Percentiles rank a stretch among this genome's conserved stretches.
These are phyloP conservation scores for Chauna torquata DNA, from an alignment of 2,113 vertebrate species.

Conservation along the genomic window DNA sequence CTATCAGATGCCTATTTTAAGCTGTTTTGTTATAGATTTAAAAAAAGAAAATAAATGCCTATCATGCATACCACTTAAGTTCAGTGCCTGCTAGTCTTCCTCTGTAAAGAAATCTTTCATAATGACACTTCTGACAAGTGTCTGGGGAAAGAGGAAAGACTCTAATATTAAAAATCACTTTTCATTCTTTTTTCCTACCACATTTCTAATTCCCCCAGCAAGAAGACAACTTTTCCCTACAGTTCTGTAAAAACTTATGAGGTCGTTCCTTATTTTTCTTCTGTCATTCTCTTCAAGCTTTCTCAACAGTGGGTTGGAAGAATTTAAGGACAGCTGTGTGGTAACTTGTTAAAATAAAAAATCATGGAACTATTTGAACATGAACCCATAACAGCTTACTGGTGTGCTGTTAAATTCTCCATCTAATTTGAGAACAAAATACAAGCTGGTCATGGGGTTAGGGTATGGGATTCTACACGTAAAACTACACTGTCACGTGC, in stretches of 20 bases:
- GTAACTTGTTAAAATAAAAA: background rate
- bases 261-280: background rate
- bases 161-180: conserved; percentile 34
- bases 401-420: background rate
- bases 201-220: conserved; percentile 71
- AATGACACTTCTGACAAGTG: background rate
- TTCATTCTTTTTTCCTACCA: conserved; percentile 60
- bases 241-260: conserved; percentile 55
- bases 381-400: background rate
- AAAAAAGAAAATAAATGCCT: conserved; percentile 9
- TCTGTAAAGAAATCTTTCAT: background rate
- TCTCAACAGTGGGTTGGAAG: background rate
- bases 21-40: background rate
- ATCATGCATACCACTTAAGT: background rate
- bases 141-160: conserved; percentile 42
- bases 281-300: conserved; percentile 38
- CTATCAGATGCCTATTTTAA: conserved; percentile 5
- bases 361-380: background rate
- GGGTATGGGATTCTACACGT: fast-evolving
- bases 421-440: background rate
- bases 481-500: background rate
- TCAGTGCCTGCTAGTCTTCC: background rate
- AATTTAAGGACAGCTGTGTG: background rate
- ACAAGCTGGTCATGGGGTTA: background rate
- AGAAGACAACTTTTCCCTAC: conserved; percentile 42